These are phyloP conservation scores for Tanytarsus gracilentus DNA, from an alignment of 2,888 invertebrate genomes.

Conservation along the genomic window DNA sequence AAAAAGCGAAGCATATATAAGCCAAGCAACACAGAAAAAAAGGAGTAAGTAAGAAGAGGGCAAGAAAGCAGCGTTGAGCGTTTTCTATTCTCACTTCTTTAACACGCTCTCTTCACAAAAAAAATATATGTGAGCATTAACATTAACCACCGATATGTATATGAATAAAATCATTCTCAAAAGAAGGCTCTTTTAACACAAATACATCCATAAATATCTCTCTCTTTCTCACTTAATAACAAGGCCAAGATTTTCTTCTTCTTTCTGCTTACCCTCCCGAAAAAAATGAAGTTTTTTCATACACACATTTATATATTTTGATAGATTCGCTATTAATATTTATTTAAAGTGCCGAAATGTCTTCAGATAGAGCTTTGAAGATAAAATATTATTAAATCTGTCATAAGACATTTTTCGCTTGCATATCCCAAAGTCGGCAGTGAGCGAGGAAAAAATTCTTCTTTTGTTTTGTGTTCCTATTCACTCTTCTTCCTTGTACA, in stretches of 20 bases:
- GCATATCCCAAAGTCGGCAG: neutral
- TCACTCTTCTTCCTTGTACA: neutral
- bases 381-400: too few relatives aligned
- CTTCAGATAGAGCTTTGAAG: too few relatives aligned
- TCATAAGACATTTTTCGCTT: neutral
- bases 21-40: too few relatives aligned
- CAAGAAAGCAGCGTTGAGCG: too few relatives aligned
- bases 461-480: neutral
- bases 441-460: neutral
- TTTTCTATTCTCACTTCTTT: slow-evolving; percentile 24
- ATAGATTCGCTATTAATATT: too few relatives aligned
- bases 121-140: slow-evolving; percentile 21
- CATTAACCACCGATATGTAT: slow-evolving; percentile 9
- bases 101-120: neutral
- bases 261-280: neutral
- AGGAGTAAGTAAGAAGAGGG: too few relatives aligned
- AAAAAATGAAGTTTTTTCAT: neutral
- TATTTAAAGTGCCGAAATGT: too few relatives aligned
- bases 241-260: slow-evolving; percentile 21
- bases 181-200: slow-evolving; percentile 24
- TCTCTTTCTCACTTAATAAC: neutral
- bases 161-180: slow-evolving; percentile 20
- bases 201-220: neutral
- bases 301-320: neutral
- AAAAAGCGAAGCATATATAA: slow-evolving; percentile 13